Evolutionary conservation across 2,797 vertebrate genomes (phyloP), one percentile per base, ranked within the genome.

Genomic region (Psittacula derbiana): DNA sequence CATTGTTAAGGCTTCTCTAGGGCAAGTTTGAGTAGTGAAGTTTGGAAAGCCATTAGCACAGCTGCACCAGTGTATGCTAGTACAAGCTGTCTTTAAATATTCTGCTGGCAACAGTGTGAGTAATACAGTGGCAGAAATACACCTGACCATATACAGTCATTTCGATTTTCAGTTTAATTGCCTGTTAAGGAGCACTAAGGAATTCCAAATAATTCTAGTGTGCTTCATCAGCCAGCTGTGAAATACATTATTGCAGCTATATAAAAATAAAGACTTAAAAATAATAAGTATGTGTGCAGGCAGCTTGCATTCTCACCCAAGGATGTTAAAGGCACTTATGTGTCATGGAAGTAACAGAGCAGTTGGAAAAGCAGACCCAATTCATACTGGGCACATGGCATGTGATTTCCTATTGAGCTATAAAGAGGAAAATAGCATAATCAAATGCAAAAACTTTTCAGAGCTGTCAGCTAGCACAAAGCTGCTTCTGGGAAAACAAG

Each of bases 81-180:
- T 76, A 65, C 69, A 89, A 86, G 67, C 43, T 95, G 64, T 67
- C 75, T 96, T 96, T 91, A 88, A 92, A 96, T 80, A 91, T 95
- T 94, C 85, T 90, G 40, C 79, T 92, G 82, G 91, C 71, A 93
- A 66, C 73, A 85, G 36, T 72, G 67, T 92, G 74, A 93, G 87
- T 82, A 94, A 82, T 80, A 75, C 62, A 87, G 73, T 38, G 95
- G 80, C 89, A 95, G 84, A 84, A 94, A 76, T 66, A 78, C 79
- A 95, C 93, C 95, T 97, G 95, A 97, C 84, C 94, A 93, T 90
- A 86, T 79, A 91, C 2, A 3, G 78, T 85, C 86, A 91, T 96
- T 97, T 95, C 84, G 89, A 67, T 97, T 97, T 96, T 95, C 49
- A 69, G 72, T 93, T 97, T 98, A 97, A 98, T 97, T 97, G 92